A percentile compares a stretch with the other conserved stretches of the same genome.
Conservation (phyloP, 2,888 invertebrate genomes). For the Hipparchia semele region DNA sequence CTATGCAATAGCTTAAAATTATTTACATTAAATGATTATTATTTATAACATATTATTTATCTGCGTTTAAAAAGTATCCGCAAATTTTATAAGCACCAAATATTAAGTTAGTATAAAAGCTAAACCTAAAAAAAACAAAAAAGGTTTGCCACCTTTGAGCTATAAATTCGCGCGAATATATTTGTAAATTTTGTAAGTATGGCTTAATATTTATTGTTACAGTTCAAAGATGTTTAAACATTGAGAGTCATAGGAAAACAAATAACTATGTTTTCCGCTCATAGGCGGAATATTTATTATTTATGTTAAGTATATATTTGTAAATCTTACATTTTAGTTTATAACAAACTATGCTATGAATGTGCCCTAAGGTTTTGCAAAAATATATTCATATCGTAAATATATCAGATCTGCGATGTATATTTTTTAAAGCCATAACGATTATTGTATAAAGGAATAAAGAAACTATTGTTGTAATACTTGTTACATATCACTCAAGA, state of each 20-base stretch:
- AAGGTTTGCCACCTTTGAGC: too few relatives aligned
- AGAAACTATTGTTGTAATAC: conserved; percentile 16
- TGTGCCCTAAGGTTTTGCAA: conserved; percentile 16
- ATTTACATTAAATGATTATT: too few relatives aligned
- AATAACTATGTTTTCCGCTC: background rate
- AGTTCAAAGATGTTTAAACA: background rate
- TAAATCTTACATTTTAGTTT: background rate
- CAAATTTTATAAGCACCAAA: too few relatives aligned
- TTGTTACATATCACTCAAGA: conserved; percentile 6
- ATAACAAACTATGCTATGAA: background rate
- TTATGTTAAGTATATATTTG: background rate
- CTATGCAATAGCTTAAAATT: too few relatives aligned
- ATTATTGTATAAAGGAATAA: conserved; percentile 26
- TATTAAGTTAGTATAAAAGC: too few relatives aligned
- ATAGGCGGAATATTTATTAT: too few relatives aligned
- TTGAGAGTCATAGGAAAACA: background rate
- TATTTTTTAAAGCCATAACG: conserved; percentile 22
- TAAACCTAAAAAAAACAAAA: too few relatives aligned
- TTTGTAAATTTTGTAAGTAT: background rate
- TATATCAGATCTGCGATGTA: conserved; percentile 20
- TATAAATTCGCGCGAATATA: background rate
- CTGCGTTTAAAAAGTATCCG: too few relatives aligned
- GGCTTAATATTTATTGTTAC: background rate
- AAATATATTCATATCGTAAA: conserved; percentile 24
- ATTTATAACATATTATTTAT: too few relatives aligned